Conservation (phyloP, 2,888 invertebrate species). For the Rhopalosiphum nymphaeae region DNA sequence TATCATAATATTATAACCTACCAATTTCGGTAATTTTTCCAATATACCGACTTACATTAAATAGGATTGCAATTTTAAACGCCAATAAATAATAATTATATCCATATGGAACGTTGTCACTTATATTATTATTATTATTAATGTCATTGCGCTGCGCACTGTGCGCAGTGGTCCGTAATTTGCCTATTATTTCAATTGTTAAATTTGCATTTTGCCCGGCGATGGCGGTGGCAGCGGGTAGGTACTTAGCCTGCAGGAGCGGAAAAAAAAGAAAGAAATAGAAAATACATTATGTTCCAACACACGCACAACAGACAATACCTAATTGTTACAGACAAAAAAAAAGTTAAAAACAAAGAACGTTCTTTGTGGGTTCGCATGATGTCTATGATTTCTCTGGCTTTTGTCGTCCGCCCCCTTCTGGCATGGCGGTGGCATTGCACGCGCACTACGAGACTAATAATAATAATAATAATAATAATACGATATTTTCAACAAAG, state of each 20-base stretch:
- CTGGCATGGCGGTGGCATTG: not conserved
- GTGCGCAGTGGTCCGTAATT: not conserved
- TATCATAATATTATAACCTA: not conserved
- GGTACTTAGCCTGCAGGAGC: not conserved
- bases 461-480: conserved; percentile 13
- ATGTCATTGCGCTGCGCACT: not conserved
- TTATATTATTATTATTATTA: not conserved
- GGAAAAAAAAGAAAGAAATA: conserved; percentile 8
- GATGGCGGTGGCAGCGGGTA: not conserved
- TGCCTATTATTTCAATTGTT: conserved; percentile 13
- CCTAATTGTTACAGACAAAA: conserved; percentile 36
- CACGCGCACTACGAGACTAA: not conserved
- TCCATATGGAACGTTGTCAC: not conserved
- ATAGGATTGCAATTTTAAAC: not conserved
- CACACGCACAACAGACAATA: conserved; percentile 1
- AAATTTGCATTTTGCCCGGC: not conserved
- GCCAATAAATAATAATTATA: not conserved
- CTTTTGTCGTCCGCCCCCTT: conserved; percentile 39
- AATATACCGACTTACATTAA: not conserved
- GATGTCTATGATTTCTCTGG: conserved; percentile 25
- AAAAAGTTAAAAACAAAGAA: conserved; percentile 18
- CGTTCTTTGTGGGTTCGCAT: not conserved
- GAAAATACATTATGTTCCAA: not conserved
- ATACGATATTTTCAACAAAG: conserved; percentile 15
- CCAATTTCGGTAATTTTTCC: not conserved